These are phyloP conservation scores for Scomber colias DNA, from an alignment of 2,113 vertebrate species.

Conservation along the genomic window DNA sequence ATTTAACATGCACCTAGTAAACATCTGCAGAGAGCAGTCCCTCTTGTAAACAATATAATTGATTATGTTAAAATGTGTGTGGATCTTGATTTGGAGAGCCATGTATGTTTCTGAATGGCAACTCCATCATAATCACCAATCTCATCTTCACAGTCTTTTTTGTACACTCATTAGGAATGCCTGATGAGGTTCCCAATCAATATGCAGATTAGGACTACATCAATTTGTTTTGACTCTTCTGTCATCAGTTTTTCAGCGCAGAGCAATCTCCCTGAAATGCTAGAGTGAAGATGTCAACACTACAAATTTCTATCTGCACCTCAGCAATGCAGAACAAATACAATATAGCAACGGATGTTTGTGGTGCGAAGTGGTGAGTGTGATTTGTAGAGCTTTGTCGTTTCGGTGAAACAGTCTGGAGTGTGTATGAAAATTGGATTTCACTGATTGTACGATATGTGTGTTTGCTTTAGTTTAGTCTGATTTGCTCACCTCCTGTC, in stretches of 20 bases:
- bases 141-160: constrained; percentile 71
- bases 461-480: neutral
- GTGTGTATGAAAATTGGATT: neutral
- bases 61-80: constrained; percentile 61
- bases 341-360: neutral
- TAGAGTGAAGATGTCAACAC: constrained; percentile 56
- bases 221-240: constrained; percentile 74
- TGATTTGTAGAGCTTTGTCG: neutral
- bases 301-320: constrained; percentile 24
- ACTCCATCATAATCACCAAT: constrained; percentile 79
- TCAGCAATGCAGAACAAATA: neutral
- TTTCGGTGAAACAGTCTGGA: neutral
- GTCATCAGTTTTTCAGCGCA: constrained; percentile 38
- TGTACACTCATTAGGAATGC: constrained; percentile 77
- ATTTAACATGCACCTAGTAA: constrained; percentile 45
- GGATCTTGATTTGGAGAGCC: constrained; percentile 65
- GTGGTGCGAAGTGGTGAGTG: neutral
- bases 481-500: neutral
- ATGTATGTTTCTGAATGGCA: constrained; percentile 69
- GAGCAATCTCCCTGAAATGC: constrained; percentile 41
- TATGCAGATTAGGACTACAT: constrained; percentile 82
- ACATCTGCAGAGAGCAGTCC: constrained; percentile 53
- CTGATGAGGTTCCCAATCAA: constrained; percentile 85
- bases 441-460: neutral
- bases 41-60: constrained; percentile 63